Evolutionary conservation across 2,797 vertebrate genomes (phyloP).

Genomic region (Aulostomus chinensis): DNA sequence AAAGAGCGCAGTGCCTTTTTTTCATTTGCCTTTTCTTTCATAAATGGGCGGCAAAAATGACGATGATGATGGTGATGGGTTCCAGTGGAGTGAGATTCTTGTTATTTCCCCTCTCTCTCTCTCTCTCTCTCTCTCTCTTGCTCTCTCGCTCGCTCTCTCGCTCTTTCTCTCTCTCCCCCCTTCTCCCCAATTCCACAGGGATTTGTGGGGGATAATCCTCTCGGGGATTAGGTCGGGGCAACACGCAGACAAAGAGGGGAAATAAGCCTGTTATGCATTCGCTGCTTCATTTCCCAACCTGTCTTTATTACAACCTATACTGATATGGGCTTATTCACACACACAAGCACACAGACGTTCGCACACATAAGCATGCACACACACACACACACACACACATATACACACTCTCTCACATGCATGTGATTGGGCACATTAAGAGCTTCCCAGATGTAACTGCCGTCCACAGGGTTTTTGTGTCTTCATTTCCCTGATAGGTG

Average conservation of each 20-base stretch:
- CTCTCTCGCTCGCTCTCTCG: slow-evolving; percentile 15
- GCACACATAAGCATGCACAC: slow-evolving; percentile 57
- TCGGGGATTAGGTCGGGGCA: slow-evolving; percentile 81
- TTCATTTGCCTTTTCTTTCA: slow-evolving; percentile 42
- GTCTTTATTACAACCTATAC: slow-evolving; percentile 81
- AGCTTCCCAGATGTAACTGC: slow-evolving; percentile 73
- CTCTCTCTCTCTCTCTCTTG: slow-evolving; percentile 12
- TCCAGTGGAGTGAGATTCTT: slow-evolving; percentile 63
- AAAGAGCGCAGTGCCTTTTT: slow-evolving; percentile 47
- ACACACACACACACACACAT: slow-evolving; percentile 52
- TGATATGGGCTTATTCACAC: slow-evolving; percentile 76
- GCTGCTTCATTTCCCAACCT: slow-evolving; percentile 82
- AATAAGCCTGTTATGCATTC: slow-evolving; percentile 83
- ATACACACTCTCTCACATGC: slow-evolving; percentile 50
- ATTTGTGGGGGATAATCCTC: slow-evolving; percentile 81
- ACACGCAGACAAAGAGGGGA: slow-evolving; percentile 82
- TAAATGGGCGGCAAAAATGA: slow-evolving; percentile 62
- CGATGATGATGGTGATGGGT: slow-evolving; percentile 65
- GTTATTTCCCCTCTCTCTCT: slow-evolving; percentile 43
- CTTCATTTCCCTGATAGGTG: slow-evolving; percentile 75
- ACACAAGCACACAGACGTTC: slow-evolving; percentile 49
- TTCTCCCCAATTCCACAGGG: slow-evolving; percentile 79
- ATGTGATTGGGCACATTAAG: slow-evolving; percentile 79
- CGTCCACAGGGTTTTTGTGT: slow-evolving; percentile 71
- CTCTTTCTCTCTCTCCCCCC: slow-evolving; percentile 39